phyloP scores from a whole-genome alignment of 53 echinoderm and acorn worm genomes.

The Temnopleurus reevesii region DNA sequence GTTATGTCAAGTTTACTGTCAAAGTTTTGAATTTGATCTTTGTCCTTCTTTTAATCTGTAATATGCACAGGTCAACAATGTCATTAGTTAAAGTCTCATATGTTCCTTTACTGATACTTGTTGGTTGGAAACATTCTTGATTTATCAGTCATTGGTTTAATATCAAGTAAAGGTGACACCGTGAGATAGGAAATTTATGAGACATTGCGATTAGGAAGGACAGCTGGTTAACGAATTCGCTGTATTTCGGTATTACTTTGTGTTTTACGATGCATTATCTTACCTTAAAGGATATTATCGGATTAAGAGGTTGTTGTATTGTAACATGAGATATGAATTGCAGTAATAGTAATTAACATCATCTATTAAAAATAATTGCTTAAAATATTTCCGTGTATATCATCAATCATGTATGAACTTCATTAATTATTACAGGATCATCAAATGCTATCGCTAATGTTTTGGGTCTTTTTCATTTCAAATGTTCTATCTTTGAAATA shows the following conservation, averaged over 20 bases:
- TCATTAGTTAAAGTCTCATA: neutral
- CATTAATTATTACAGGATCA: no score
- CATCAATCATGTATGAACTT: no score
- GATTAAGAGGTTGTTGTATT: no score
- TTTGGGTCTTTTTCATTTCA: no score
- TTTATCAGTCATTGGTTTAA: neutral
- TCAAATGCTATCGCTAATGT: no score
- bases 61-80: neutral
- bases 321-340: no score
- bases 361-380: no score
- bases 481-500: no score
- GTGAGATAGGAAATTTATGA: slow-evolving; percentile 32
- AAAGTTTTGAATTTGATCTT: neutral
- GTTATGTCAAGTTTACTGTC: neutral
- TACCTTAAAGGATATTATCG: neutral
- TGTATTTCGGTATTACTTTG: neutral
- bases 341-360: no score
- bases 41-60: neutral
- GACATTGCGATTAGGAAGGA: slow-evolving; percentile 11
- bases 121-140: slow-evolving; percentile 9
- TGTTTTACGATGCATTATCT: neutral
- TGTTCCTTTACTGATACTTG: neutral
- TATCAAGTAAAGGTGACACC: slow-evolving; percentile 21
- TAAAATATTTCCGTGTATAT: no score
- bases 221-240: neutral